Evolutionary conservation across 2,888 invertebrate genomes (phyloP).

Genomic region (Microplitis manilae): DNA sequence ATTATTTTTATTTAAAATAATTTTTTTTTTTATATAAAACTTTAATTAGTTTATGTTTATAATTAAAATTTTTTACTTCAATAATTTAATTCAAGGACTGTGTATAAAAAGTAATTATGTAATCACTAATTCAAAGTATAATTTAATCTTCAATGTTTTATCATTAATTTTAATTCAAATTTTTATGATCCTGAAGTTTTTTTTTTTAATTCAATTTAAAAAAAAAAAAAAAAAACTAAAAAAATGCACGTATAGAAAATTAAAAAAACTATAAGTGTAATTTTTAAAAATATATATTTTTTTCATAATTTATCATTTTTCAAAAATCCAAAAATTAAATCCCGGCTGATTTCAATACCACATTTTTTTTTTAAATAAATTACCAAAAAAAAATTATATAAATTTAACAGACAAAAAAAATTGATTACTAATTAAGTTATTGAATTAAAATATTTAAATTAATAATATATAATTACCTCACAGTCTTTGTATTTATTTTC

Average conservation of each 20-base stretch:
- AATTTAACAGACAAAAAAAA: not conserved
- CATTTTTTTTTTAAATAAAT: too few species aligned
- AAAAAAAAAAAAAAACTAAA: too few species aligned
- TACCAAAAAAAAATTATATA: not conserved
- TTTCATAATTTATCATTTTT: too few species aligned
- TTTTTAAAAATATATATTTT: too few species aligned
- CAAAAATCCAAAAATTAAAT: too few species aligned
- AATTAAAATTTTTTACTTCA: not conserved
- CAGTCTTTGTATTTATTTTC: conserved; percentile 46
- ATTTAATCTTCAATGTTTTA: not conserved
- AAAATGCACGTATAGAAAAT: too few species aligned
- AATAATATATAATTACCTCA: conserved; percentile 18
- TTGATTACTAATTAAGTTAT: too few species aligned
- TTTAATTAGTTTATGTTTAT: not conserved
- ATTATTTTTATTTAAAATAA: not conserved
- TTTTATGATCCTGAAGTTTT: too few species aligned
- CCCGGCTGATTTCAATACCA: too few species aligned
- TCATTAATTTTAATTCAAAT: too few species aligned
- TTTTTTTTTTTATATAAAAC: not conserved
- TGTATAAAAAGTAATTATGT: not conserved
- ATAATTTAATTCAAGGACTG: not conserved
- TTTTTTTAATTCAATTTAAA: too few species aligned
- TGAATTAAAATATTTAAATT: not conserved
- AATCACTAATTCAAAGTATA: not conserved
- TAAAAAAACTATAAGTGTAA: too few species aligned